Evolutionary conservation across 1,140 invertebrate species (phyloP).

Genomic region (Zaprionus kolodkinae): DNA sequence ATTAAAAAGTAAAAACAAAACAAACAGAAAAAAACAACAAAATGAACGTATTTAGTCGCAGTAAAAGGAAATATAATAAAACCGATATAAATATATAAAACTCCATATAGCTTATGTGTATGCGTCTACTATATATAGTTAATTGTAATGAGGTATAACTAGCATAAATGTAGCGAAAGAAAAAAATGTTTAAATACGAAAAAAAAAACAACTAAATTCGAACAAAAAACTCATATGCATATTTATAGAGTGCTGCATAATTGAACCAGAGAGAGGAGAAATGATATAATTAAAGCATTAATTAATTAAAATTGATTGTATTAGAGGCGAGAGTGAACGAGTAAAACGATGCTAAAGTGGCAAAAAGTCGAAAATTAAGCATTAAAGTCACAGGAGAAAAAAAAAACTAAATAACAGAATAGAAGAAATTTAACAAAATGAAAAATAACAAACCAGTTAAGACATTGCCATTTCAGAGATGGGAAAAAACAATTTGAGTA

Average conservation of each 20-base stretch:
- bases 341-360: constrained; percentile 23
- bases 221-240: constrained; percentile 55
- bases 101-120: constrained; percentile 62
- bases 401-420: constrained; percentile 43
- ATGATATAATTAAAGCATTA: constrained; percentile 59
- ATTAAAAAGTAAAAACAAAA: constrained; percentile 49
- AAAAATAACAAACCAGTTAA: constrained; percentile 24
- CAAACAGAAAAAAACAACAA: constrained; percentile 36
- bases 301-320: constrained; percentile 60
- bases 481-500: constrained; percentile 66
- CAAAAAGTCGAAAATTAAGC: neutral
- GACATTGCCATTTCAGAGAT: constrained; percentile 42
- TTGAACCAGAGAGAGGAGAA: constrained; percentile 42
- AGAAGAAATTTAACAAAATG: constrained; percentile 39
- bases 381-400: constrained; percentile 46
- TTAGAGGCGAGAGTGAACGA: constrained; percentile 57
- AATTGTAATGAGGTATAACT: constrained; percentile 73
- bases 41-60: constrained; percentile 35
- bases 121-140: constrained; percentile 49
- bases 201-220: constrained; percentile 17
- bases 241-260: constrained; percentile 71
- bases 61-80: constrained; percentile 51
- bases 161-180: constrained; percentile 52
- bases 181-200: constrained; percentile 7
- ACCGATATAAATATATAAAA: constrained; percentile 59